Evolutionary conservation across 1,140 invertebrate genomes (phyloP).

Genomic region (Acromyrmex heyeri): DNA sequence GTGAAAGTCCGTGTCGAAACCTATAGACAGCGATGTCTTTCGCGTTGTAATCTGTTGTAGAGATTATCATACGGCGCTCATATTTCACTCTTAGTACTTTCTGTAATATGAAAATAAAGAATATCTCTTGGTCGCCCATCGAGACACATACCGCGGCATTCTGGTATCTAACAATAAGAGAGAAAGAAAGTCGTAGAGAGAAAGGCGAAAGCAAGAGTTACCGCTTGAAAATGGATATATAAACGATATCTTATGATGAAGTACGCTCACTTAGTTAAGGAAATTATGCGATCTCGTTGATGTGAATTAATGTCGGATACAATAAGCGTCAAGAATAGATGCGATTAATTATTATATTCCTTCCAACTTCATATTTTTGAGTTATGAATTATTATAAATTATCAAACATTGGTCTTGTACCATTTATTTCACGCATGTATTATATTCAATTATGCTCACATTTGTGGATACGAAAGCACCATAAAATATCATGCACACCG

Average conservation of each 20-base stretch:
- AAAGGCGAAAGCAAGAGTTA: conserved; percentile 22
- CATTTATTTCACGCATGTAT: conserved; percentile 39
- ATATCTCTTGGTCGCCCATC: conserved; percentile 22
- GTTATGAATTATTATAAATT: conserved; percentile 30
- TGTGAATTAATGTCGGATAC: conserved; percentile 13
- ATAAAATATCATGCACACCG: conserved; percentile 74
- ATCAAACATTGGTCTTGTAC: conserved; percentile 64
- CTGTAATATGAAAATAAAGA: conserved; percentile 29
- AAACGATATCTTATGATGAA: conserved; percentile 12
- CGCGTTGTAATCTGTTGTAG: not conserved
- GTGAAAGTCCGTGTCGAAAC: conserved; percentile 39
- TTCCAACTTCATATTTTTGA: not conserved
- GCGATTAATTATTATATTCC: conserved; percentile 46
- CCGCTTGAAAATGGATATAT: conserved; percentile 21
- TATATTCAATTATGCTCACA: not conserved
- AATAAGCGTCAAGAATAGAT: not conserved
- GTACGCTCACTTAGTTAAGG: not conserved
- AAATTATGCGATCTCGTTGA: conserved; percentile 20
- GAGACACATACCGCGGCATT: conserved; percentile 17
- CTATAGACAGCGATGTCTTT: conserved; percentile 12
- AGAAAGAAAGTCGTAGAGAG: conserved; percentile 1
- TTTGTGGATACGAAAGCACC: conserved; percentile 72
- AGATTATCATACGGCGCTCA: conserved; percentile 19
- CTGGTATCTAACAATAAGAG: conserved; percentile 9
- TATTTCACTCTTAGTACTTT: conserved; percentile 20